These are phyloP conservation scores for Pristionchus exspectatus DNA, from an alignment of 2,888 invertebrate species.

Conservation along the genomic window DNA sequence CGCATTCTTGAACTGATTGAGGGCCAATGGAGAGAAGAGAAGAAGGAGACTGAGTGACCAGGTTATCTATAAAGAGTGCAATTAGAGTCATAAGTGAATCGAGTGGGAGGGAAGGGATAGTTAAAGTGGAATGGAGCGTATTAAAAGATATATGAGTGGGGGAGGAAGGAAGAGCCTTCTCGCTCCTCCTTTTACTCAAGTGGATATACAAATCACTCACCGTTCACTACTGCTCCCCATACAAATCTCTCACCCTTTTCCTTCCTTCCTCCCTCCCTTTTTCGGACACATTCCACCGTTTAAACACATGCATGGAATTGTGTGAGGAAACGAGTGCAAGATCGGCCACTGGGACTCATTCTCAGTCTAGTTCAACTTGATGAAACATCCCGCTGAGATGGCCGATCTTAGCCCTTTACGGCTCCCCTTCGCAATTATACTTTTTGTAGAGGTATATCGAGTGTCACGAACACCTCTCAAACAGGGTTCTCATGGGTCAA, in stretches of 20 bases:
- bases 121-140: neutral
- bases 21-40: slow-evolving; percentile 29
- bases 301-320: slow-evolving; percentile 45
- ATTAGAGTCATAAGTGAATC: slow-evolving; percentile 50
- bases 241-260: slow-evolving; percentile 33
- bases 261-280: neutral
- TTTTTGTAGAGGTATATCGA: neutral
- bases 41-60: slow-evolving; percentile 37
- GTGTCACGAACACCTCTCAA: slow-evolving; percentile 38
- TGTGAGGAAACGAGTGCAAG: slow-evolving; percentile 43
- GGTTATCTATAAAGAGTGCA: slow-evolving; percentile 52
- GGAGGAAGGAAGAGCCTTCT: slow-evolving; percentile 20
- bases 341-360: neutral
- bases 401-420: neutral
- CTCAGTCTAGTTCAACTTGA: neutral
- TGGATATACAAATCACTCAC: slow-evolving; percentile 52
- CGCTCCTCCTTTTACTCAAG: slow-evolving; percentile 46
- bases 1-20: slow-evolving; percentile 28
- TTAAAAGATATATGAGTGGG: slow-evolving; percentile 41
- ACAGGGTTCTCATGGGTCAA: neutral
- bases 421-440: slow-evolving; percentile 9
- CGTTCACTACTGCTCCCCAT: slow-evolving; percentile 47
- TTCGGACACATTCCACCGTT: slow-evolving; percentile 37
- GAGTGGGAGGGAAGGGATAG: neutral
- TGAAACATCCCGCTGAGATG: neutral